Conservation (phyloP, 2,797 vertebrate genomes). For the Typhlichthys subterraneus region DNA sequence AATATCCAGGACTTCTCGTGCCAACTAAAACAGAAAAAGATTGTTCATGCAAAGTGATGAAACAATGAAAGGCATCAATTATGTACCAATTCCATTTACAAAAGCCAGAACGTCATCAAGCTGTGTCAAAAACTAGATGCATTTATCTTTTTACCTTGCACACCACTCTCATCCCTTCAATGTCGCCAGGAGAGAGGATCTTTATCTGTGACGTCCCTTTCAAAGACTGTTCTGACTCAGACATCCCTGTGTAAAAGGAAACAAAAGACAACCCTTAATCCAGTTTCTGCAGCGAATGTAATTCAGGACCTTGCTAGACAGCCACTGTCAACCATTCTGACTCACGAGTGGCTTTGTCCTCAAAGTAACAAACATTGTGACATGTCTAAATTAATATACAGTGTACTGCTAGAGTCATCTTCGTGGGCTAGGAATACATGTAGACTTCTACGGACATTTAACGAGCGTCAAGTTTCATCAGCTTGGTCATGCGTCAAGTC, state of each 20-base stretch:
- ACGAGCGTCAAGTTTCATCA: too few relatives aligned
- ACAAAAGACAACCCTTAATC: constrained; percentile 15
- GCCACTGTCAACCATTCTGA: not conserved
- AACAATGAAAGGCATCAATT: not conserved
- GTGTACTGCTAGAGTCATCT: too few relatives aligned
- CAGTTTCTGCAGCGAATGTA: not conserved
- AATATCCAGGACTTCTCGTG: constrained; percentile 94
- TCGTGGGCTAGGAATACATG: too few relatives aligned
- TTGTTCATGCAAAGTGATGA: constrained; percentile 8
- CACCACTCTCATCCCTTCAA: constrained; percentile 94
- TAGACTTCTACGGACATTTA: too few relatives aligned
- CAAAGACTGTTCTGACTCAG: constrained; percentile 95
- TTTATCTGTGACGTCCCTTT: constrained; percentile 99
- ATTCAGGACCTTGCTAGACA: constrained; percentile 4
- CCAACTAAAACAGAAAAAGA: constrained; percentile 79
- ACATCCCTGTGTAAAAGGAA: constrained; percentile 84
- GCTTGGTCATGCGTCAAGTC: too few relatives aligned
- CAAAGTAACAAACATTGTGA: too few relatives aligned
- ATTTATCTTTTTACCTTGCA: constrained; percentile 81
- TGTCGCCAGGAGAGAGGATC: constrained; percentile 90
- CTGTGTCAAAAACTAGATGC: too few relatives aligned
- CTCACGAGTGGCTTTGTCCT: constrained; percentile 1
- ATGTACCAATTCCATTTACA: not conserved
- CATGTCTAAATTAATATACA: too few relatives aligned
- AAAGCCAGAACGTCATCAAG: not conserved